phyloP scores from a whole-genome alignment of 2,113 vertebrate species.

The Rhynchomys soricoides region DNA sequence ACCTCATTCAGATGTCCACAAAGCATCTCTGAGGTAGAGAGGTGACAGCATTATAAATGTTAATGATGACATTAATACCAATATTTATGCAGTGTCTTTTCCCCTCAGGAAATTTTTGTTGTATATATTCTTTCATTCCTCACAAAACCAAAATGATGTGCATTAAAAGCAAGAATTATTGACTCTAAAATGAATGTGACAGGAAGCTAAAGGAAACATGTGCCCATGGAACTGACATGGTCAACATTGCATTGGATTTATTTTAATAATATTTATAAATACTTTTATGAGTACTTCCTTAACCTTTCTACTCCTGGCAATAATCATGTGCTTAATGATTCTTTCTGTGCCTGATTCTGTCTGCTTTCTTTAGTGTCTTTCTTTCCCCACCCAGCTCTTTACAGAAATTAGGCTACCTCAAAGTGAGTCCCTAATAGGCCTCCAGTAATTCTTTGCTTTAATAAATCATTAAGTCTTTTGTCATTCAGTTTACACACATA shows the following conservation, averaged over 20 bases:
- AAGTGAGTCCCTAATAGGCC: background rate
- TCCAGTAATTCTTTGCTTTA: background rate
- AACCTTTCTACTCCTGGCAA: background rate
- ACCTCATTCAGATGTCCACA: slow-evolving; percentile 68
- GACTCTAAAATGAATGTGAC: background rate
- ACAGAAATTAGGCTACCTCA: background rate
- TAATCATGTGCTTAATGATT: background rate
- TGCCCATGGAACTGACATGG: background rate
- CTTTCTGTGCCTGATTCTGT: background rate
- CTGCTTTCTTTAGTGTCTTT: background rate
- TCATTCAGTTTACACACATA: background rate
- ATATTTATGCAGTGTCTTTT: slow-evolving; percentile 27
- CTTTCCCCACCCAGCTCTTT: no score
- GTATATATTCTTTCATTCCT: background rate
- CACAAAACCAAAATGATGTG: background rate
- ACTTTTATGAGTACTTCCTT: background rate
- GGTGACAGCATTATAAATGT: slow-evolving; percentile 46
- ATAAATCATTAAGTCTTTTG: background rate
- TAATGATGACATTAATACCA: slow-evolving; percentile 39
- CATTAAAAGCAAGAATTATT: background rate
- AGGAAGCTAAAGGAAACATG: background rate
- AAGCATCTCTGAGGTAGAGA: slow-evolving; percentile 32
- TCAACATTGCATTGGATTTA: background rate
- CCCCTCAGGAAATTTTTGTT: background rate
- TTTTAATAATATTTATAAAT: slow-evolving; percentile 32